A percentile compares a stretch with the other conserved stretches of the same genome.
Conservation (phyloP, 2,888 invertebrate genomes). For the Merodon equestris region DNA sequence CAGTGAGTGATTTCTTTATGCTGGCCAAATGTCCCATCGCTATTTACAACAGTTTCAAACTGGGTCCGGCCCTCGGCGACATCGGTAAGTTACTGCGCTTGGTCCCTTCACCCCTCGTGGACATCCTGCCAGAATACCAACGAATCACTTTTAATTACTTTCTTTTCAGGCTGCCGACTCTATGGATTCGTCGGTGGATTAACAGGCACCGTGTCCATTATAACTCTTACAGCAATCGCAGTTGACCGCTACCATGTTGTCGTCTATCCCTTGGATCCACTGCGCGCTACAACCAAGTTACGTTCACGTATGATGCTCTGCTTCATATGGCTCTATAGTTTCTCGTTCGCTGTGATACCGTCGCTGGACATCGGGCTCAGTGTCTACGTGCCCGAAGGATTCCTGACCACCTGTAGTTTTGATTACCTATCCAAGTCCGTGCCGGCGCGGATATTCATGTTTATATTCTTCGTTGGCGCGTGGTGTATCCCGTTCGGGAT, state of each 20-base stretch:
- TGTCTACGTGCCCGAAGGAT: conserved; percentile 90
- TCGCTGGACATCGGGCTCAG: conserved; percentile 85
- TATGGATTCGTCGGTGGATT: conserved; percentile 91
- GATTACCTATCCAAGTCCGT: conserved; percentile 87
- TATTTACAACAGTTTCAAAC: conserved; percentile 86
- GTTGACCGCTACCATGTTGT: conserved; percentile 91
- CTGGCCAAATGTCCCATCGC: conserved; percentile 86
- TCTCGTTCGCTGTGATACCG: conserved; percentile 85
- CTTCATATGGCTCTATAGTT: conserved; percentile 87
- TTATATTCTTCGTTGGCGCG: conserved; percentile 86
- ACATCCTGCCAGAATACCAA: neutral
- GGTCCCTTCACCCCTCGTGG: too few species aligned
- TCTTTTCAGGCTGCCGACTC: conserved; percentile 84
- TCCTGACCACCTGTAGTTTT: conserved; percentile 90
- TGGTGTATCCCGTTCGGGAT: conserved; percentile 86
- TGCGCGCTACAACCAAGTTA: conserved; percentile 82
- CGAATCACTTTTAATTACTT: conserved; percentile 4
- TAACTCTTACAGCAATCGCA: conserved; percentile 88
- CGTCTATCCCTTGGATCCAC: conserved; percentile 86
- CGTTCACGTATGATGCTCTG: conserved; percentile 83
- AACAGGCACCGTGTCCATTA: conserved; percentile 89
- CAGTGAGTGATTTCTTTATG: conserved; percentile 87
- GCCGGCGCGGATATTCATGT: conserved; percentile 84
- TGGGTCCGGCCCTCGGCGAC: conserved; percentile 86
- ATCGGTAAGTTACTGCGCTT: conserved; percentile 80